Base-by-base conservation (phyloP, 2,797 vertebrate species). In the Alauda arvensis region DNA sequence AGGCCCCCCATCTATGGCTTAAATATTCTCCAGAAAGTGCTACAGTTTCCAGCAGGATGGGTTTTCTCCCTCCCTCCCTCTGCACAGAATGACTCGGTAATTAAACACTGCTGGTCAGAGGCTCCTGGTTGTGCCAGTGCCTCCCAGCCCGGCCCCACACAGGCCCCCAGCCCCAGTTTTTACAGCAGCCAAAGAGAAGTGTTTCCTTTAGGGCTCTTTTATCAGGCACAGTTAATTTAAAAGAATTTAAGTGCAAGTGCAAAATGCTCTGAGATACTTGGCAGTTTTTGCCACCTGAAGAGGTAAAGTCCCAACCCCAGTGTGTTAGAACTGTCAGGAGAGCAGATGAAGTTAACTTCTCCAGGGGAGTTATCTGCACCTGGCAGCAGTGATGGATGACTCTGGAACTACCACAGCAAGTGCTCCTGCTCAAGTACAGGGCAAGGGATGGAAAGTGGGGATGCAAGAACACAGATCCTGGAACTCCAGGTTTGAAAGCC, bases 51-150 rank as follows among this genome's bases (percentile, higher is more conserved):
- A 74, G 40, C 56, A 43, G 5, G 1, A 28, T n/a, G 24, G 9
- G 8, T 16, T 46, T 74, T 56, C 40, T 39, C 48, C 48, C n/a
- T 46, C 66, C 53, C 11, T 18, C 48, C 16, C n/a, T 57, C 75
- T 17, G 40, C n/a, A 69, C 37, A 24, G 55, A 80, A 45, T 1
- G n/a, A 52, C 25, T 37, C 6, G 8, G 31, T 4, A 18, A 67
- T 56, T 39, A 37, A 62, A 88, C 59, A 4, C 74, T 49, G 77
- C 45, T 28, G 26, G 83, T 37, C 61, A 74, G 83, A 90, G 79
- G 31, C 91, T 92, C 83, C 81, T 71, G 62, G 28, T 51, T 55
- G 87, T 85, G 59, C 62, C 69, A 19, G 52, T 53, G 83, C 67
- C 76, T 85, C 81, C 14, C 81, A 56, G 89, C 6, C 1, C 24